These are phyloP conservation scores for Passer montanus DNA, from an alignment of 2,113 vertebrate genomes.

Conservation along the genomic window DNA sequence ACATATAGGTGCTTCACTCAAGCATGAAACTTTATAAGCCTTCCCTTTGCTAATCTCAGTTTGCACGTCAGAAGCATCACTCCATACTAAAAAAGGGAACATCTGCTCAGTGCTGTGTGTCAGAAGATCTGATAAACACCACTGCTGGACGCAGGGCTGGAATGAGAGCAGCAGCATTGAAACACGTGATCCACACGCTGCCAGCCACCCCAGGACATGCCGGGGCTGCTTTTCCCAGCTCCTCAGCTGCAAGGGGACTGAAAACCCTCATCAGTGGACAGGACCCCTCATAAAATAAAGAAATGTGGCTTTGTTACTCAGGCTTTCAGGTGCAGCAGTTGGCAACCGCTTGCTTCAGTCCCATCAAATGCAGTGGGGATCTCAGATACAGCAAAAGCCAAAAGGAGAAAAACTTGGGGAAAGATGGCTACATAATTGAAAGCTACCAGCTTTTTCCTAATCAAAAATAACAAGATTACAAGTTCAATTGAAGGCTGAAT, in stretches of 20 bases:
- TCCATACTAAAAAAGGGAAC: constrained; percentile 63
- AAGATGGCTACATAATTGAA: constrained; percentile 10
- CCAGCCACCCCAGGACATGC: neutral
- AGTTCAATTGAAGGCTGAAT: constrained; percentile 69
- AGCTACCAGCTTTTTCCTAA: constrained; percentile 19
- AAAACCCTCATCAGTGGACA: neutral
- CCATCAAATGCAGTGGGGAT: neutral
- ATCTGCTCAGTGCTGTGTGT: neutral
- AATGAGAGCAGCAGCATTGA: neutral
- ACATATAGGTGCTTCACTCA: neutral
- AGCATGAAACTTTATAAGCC: neutral
- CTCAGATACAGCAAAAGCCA: neutral
- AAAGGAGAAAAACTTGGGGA: neutral
- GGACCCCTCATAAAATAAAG: neutral
- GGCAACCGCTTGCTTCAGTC: neutral
- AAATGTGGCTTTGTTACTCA: accelerated
- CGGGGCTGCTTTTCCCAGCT: neutral
- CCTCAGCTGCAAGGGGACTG: neutral
- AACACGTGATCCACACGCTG: accelerated
- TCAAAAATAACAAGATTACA: constrained; percentile 66
- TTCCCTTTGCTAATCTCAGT: neutral
- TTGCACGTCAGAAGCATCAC: neutral
- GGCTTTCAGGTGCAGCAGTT: neutral
- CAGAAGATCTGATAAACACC: constrained; percentile 27
- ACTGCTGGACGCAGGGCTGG: accelerated